These are phyloP conservation scores for Crossocerus cetratus DNA, from an alignment of 2,888 invertebrate species.

Conservation along the genomic window DNA sequence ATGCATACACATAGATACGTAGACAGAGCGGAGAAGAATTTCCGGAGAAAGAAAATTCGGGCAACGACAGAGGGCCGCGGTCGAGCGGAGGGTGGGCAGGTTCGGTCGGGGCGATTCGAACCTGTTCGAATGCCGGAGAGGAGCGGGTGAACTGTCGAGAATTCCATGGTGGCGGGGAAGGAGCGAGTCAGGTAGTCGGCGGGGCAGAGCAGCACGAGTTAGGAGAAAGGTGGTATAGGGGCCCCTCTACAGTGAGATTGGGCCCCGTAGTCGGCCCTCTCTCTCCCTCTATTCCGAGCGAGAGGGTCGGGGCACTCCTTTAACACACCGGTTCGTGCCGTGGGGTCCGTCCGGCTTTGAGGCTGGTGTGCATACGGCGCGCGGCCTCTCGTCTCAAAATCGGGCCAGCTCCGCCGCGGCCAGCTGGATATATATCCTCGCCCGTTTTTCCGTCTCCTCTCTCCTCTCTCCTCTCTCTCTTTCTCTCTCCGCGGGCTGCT, in stretches of 20 bases:
- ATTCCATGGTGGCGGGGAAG: background rate
- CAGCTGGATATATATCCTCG: conserved; percentile 55
- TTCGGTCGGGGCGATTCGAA: too few relatives aligned
- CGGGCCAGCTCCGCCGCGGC: conserved; percentile 52
- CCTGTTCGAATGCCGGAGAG: too few relatives aligned
- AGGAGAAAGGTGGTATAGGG: conserved; percentile 47
- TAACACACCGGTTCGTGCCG: conserved; percentile 51
- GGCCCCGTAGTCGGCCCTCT: conserved; percentile 53
- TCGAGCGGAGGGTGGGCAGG: too few relatives aligned
- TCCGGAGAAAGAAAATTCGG: too few relatives aligned
- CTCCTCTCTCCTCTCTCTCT: conserved; percentile 27
- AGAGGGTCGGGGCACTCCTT: conserved; percentile 52
- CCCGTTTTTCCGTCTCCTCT: conserved; percentile 26
- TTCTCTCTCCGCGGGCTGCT: conserved; percentile 24
- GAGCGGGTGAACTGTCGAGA: background rate
- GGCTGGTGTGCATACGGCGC: conserved; percentile 56
- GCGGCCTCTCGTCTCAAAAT: conserved; percentile 58
- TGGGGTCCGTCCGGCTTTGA: conserved; percentile 44
- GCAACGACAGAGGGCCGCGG: too few relatives aligned
- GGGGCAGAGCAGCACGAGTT: conserved; percentile 32
- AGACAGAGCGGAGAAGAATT: too few relatives aligned
- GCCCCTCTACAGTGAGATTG: conserved; percentile 60
- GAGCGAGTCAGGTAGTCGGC: background rate
- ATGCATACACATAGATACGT: too few relatives aligned
- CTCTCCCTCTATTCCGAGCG: conserved; percentile 50